These are phyloP conservation scores for Genyomyrus donnyi DNA, from an alignment of 2,113 vertebrate species.

Conservation along the genomic window DNA sequence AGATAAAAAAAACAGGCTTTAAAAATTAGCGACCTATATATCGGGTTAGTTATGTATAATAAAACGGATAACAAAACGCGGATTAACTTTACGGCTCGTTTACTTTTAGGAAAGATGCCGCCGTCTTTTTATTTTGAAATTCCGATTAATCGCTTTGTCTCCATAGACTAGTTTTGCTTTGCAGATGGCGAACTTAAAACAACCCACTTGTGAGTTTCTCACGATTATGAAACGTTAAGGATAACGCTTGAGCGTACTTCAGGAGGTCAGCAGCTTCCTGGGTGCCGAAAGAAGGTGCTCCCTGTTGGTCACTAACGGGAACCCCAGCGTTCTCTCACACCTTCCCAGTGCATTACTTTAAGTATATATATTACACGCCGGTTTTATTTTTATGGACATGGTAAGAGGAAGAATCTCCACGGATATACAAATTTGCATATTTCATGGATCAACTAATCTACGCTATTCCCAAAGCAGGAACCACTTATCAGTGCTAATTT, in stretches of 20 bases:
- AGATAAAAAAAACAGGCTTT: not conserved
- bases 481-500: not conserved
- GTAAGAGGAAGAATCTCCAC: not conserved
- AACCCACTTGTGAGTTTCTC: not conserved
- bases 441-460: not conserved
- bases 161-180: not conserved
- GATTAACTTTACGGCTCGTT: not conserved
- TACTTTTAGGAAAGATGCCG: not conserved
- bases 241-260: not conserved
- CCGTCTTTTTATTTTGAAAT: not conserved
- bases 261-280: not conserved
- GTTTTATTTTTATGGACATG: not conserved
- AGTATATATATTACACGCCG: not conserved
- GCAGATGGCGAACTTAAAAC: not conserved
- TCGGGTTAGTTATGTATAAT: not conserved
- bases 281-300: not conserved
- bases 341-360: not conserved
- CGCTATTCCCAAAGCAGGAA: not conserved
- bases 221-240: not conserved
- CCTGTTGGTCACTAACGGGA: not conserved
- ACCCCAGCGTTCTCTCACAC: not conserved
- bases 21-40: not conserved
- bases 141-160: not conserved
- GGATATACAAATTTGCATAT: not conserved
- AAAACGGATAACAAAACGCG: not conserved